Conservation (phyloP, 2,888 invertebrate species). For the Pyrocoelia pectoralis region DNA sequence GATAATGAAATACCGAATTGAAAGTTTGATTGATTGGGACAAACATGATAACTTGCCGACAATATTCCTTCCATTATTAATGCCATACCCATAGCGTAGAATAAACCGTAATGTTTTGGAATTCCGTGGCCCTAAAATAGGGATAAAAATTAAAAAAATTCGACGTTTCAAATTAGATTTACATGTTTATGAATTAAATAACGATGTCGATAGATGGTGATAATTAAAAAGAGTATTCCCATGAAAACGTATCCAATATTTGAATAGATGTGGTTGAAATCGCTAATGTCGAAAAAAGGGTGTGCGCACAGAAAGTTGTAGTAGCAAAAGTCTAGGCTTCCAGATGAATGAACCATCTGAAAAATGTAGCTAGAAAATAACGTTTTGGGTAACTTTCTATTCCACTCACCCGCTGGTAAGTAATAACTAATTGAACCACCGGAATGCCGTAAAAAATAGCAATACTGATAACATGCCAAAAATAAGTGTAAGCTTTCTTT, state of each 20-base stretch:
- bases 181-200: constrained; percentile 50
- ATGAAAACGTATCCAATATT: constrained; percentile 84
- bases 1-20: constrained; percentile 78
- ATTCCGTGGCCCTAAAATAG: constrained; percentile 68
- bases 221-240: constrained; percentile 75
- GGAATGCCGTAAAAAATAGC: constrained; percentile 87
- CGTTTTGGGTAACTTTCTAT: too few relatives aligned
- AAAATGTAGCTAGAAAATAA: constrained; percentile 23
- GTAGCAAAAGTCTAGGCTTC: constrained; percentile 88
- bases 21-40: constrained; percentile 89
- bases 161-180: constrained; percentile 16
- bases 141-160: not conserved
- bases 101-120: constrained; percentile 81
- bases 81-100: constrained; percentile 86
- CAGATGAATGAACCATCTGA: constrained; percentile 78
- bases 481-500: constrained; percentile 70
- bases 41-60: constrained; percentile 89
- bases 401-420: constrained; percentile 76
- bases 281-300: constrained; percentile 74
- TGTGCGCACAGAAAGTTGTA: constrained; percentile 90
- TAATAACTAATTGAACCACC: constrained; percentile 83
- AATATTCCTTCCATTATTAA: constrained; percentile 87
- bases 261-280: constrained; percentile 88
- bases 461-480: constrained; percentile 80
- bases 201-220: constrained; percentile 17